Evolutionary conservation across 2,113 vertebrate genomes (phyloP).

Genomic region (Pyxicephalus adspersus): DNA sequence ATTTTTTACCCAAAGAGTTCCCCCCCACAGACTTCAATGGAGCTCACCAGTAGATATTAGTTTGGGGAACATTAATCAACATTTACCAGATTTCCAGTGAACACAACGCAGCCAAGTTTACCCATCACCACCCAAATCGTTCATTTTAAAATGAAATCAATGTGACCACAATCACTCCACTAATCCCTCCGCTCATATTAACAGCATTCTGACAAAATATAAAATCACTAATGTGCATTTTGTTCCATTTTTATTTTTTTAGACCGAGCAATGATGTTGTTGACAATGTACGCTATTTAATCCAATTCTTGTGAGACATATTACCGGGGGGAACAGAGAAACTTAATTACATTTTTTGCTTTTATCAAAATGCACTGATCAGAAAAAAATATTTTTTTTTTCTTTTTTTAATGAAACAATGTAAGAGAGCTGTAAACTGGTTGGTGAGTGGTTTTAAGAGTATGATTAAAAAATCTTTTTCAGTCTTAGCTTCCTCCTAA

Average conservation of each 20-base stretch:
- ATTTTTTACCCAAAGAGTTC: too few species aligned
- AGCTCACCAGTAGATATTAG: too few species aligned
- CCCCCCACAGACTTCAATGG: too few species aligned
- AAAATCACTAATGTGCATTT: not conserved
- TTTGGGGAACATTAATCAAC: too few species aligned
- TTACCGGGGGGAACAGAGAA: conserved; percentile 7
- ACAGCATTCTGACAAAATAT: not conserved
- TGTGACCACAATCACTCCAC: too few species aligned
- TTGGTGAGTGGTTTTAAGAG: conserved; percentile 14
- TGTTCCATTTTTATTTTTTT: not conserved
- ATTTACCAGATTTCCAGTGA: too few species aligned
- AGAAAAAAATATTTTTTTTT: not conserved
- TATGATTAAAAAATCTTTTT: not conserved
- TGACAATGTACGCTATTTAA: conserved; percentile 33
- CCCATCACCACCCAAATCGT: too few species aligned
- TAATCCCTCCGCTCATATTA: not conserved
- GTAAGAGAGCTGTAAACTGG: not conserved
- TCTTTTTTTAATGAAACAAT: conserved; percentile 9
- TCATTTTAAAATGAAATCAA: too few species aligned
- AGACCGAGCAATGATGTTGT: conserved; percentile 13
- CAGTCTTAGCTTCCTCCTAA: too few species aligned
- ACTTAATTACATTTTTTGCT: conserved; percentile 23
- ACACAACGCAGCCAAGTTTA: too few species aligned
- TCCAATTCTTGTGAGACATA: conserved; percentile 18
- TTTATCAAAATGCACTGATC: conserved; percentile 1